These are phyloP conservation scores for Leiothrix lutea DNA, from an alignment of 2,113 vertebrate genomes.

Conservation along the genomic window DNA sequence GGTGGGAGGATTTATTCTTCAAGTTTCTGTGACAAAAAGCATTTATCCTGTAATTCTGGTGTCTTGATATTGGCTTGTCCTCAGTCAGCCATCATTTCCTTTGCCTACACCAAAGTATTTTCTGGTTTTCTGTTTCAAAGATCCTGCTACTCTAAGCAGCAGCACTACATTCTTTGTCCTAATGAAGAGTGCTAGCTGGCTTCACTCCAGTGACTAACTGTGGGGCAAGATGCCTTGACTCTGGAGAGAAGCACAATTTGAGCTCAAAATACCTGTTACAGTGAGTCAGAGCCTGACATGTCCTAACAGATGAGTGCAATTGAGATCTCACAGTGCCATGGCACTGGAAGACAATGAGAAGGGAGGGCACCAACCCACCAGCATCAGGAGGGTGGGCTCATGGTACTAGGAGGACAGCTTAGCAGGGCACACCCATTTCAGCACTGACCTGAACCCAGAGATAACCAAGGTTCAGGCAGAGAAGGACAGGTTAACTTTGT, in stretches of 20 bases:
- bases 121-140: not conserved
- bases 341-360: not conserved
- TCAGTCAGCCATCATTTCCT: not conserved
- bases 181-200: not conserved
- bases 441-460: not conserved
- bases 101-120: not conserved
- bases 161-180: not conserved
- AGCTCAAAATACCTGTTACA: not conserved
- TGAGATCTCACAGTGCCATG: accelerated
- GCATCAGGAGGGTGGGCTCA: not conserved
- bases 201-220: not conserved
- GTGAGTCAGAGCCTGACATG: not conserved
- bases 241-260: not conserved
- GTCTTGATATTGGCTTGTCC: not conserved
- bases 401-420: accelerated
- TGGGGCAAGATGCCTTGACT: not conserved
- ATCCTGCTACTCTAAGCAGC: not conserved
- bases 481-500: not conserved
- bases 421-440: accelerated
- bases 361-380: not conserved
- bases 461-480: not conserved
- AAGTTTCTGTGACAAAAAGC: not conserved
- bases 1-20: not conserved
- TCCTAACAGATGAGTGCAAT: accelerated
- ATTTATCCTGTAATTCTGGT: not conserved